A percentile compares a stretch with the other conserved stretches of the same genome.
phyloP scores from a whole-genome alignment of 2,888 invertebrate species.

The Zootermopsis nevadensis region DNA sequence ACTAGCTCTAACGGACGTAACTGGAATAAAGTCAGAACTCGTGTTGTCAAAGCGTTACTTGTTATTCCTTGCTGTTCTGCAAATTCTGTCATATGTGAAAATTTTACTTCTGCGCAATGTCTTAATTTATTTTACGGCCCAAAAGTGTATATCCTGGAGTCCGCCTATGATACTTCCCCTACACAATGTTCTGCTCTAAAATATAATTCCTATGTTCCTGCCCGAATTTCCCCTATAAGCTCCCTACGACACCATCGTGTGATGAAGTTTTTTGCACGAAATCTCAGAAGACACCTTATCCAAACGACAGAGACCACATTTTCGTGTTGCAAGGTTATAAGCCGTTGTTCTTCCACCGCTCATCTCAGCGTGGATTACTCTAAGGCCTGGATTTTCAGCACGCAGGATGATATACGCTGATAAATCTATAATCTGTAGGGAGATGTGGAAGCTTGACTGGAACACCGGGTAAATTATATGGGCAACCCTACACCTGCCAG shows the following conservation, averaged over 20 bases:
- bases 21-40: too few relatives aligned
- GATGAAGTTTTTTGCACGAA: background rate
- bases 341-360: background rate
- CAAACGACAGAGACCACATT: background rate
- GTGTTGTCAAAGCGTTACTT: too few relatives aligned
- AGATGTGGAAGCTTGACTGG: background rate
- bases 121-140: too few relatives aligned
- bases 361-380: conserved; percentile 7
- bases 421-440: conserved; percentile 11
- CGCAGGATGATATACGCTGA: conserved; percentile 11
- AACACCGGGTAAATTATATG: background rate
- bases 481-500: conserved; percentile 22
- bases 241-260: too few relatives aligned
- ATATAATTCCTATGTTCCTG: too few relatives aligned
- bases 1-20: too few relatives aligned
- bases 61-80: too few relatives aligned
- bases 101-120: too few relatives aligned
- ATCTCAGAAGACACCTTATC: background rate
- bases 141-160: too few relatives aligned
- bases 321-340: background rate
- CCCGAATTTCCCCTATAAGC: background rate
- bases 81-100: too few relatives aligned
- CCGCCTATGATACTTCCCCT: too few relatives aligned
- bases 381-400: background rate
- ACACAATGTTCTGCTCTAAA: too few relatives aligned